Base-by-base conservation (phyloP, 92 coral and sea anemone genomes). In the Chrysogorgia sp. region DNA sequence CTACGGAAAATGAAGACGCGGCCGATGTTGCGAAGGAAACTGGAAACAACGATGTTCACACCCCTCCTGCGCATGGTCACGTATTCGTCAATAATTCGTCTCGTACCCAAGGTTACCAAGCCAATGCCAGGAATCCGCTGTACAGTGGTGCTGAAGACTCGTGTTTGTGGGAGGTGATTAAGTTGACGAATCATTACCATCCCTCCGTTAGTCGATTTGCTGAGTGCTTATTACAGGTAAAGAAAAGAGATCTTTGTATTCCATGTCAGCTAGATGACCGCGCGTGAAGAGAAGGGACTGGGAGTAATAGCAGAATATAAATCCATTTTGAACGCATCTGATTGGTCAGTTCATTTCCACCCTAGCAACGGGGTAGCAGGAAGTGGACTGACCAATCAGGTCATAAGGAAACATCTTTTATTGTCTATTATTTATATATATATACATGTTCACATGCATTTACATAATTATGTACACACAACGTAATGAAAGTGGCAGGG, bases 121-220 rank as follows among this genome's bases (percentile, higher is more conserved):
- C 84, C 40, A 80, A 71, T 26, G 83, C 83, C 12, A 87, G 98
- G 74, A 94, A 92, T 74, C 97, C 98, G 40, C 65, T 83, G 74
- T 94, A 81, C 63, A 74, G 97, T 76, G 92, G 92, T 25, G 98
- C 98, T 0, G 97, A 94, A 22, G 79, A 85, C 52, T 75, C 96
- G 1, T 94, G 98, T 74, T 58, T 89, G 35, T 91, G 98, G 97
- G 98, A 94, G 60, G 82, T 94, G 20, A 81, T 87, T 25, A 82
- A 87, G 26, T 72, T 94, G 14, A 86, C 90, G 21, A 60, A 85
- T 6, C 98, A 94, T 80, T 94, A 94, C 28, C 98, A 94, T 66
- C 98, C 98, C 15, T 91, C 98, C 1, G 98, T 94, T 20, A 61
- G 81, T 57, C 87, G 84, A 50, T 94, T 94, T 68, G 98, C 97